Evolutionary conservation across 2,797 vertebrate genomes (phyloP).

Genomic region (Prionace glauca): DNA sequence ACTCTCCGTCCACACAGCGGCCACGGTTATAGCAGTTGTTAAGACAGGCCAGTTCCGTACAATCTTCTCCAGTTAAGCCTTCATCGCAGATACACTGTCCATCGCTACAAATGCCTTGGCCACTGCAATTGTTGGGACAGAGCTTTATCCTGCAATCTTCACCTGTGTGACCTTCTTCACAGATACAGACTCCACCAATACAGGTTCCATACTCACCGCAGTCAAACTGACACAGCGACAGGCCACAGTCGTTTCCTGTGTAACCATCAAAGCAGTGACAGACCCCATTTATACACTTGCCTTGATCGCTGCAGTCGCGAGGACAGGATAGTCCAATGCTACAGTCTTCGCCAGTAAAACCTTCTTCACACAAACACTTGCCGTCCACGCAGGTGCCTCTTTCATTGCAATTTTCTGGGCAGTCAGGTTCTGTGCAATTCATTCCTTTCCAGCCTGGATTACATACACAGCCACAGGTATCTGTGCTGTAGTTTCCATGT

Average conservation of each 20-base stretch:
- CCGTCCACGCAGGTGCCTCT: constrained; percentile 56
- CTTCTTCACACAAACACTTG: constrained; percentile 72
- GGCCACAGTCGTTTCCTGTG: constrained; percentile 71
- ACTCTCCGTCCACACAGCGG: constrained; percentile 70
- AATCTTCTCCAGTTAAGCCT: constrained; percentile 69
- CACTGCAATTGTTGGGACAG: constrained; percentile 73
- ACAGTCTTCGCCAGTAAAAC: constrained; percentile 80
- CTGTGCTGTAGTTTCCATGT: constrained; percentile 80
- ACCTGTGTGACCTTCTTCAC: constrained; percentile 74
- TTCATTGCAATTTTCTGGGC: constrained; percentile 52
- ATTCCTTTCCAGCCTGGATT: constrained; percentile 66
- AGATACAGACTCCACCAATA: constrained; percentile 73
- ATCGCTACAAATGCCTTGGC: constrained; percentile 68
- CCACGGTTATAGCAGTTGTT: constrained; percentile 68
- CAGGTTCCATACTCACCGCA: constrained; percentile 78
- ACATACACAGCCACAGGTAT: constrained; percentile 61
- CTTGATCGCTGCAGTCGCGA: constrained; percentile 89
- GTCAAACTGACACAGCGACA: constrained; percentile 71
- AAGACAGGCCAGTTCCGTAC: constrained; percentile 71
- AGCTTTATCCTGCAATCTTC: constrained; percentile 72
- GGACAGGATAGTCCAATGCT: constrained; percentile 70
- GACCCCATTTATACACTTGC: constrained; percentile 75
- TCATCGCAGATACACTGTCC: constrained; percentile 70
- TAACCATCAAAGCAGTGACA: constrained; percentile 89
- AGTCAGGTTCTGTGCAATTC: constrained; percentile 59